Evolutionary conservation across 2,113 vertebrate species (phyloP).

Genomic region (Furnarius figulus): DNA sequence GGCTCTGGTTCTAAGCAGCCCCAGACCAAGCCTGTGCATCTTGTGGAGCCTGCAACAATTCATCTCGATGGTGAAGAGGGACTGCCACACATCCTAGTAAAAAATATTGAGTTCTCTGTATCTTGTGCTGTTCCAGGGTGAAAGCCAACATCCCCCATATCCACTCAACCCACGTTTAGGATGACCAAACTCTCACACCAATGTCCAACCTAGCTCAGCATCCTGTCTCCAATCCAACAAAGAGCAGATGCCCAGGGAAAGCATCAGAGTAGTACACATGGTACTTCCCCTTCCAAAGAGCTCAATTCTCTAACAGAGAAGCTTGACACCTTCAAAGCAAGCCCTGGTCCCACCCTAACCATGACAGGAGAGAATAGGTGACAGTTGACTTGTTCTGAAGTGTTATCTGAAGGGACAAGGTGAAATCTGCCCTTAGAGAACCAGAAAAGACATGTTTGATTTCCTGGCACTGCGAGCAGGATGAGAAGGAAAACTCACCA

Average conservation of each 20-base stretch:
- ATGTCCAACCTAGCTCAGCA: background rate
- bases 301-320: background rate
- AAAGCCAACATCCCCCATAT: background rate
- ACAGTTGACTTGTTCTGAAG: background rate
- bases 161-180: background rate
- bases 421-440: background rate
- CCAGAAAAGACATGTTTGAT: background rate
- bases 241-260: background rate
- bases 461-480: background rate
- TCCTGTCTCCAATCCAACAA: background rate
- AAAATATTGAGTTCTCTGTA: background rate
- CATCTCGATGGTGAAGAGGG: background rate
- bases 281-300: background rate
- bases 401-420: background rate
- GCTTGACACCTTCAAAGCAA: background rate
- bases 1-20: background rate
- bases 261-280: background rate
- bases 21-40: background rate
- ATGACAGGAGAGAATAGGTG: background rate
- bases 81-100: background rate
- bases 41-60: background rate
- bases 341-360: background rate
- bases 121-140: background rate
- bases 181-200: background rate
- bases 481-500: background rate